Evolutionary conservation across 2,797 vertebrate species (phyloP).

Genomic region (Fistularia commersonii): DNA sequence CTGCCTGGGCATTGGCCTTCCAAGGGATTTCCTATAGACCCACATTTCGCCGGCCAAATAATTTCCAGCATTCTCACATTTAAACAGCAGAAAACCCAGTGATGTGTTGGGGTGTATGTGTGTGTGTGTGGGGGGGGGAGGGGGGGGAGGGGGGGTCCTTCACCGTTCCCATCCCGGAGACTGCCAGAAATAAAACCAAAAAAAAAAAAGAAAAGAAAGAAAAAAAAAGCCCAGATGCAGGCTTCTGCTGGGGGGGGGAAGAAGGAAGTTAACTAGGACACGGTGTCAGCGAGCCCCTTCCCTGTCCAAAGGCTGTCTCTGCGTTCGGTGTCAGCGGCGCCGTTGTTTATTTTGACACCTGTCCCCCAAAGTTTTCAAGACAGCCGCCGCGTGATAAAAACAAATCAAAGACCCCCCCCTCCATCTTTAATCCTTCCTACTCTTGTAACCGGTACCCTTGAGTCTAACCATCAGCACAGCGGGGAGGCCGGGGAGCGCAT

Average conservation of each 20-base stretch:
- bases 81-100: constrained; percentile 72
- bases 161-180: constrained; percentile 44
- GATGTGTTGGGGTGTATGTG: too few species aligned
- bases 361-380: constrained; percentile 68
- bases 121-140: constrained; percentile 53
- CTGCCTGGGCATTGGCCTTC: constrained; percentile 61
- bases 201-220: constrained; percentile 57
- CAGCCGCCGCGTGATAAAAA: constrained; percentile 50
- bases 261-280: constrained; percentile 66
- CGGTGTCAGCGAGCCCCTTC: constrained; percentile 53
- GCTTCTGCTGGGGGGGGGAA: constrained; percentile 42
- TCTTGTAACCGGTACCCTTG: constrained; percentile 59
- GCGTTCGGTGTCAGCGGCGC: constrained; percentile 58
- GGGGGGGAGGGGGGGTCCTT: constrained; percentile 52
- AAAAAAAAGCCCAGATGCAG: constrained; percentile 53
- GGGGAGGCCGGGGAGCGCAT: constrained; percentile 53
- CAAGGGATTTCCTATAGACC: constrained; percentile 75
- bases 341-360: constrained; percentile 74
- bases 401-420: constrained; percentile 64
- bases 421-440: constrained; percentile 51
- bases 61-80: constrained; percentile 70
- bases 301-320: constrained; percentile 58
- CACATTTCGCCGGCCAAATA: constrained; percentile 61
- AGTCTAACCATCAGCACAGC: constrained; percentile 68
- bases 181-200: constrained; percentile 66